Base-by-base conservation (phyloP, 2,888 invertebrate genomes). In the Ectropis crepuscularia region DNA sequence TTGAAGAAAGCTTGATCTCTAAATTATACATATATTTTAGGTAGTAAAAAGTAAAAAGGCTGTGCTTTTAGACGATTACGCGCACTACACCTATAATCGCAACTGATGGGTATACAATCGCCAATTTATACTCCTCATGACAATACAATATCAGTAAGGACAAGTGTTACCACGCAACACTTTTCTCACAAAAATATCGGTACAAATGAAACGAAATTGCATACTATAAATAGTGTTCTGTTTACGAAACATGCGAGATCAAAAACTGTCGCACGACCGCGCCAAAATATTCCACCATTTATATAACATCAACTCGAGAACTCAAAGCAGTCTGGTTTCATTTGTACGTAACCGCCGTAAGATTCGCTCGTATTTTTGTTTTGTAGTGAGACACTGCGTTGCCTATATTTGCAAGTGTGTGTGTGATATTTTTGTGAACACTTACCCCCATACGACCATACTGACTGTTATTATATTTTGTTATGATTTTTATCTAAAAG, bases 401-500 rank as follows among this genome's bases (percentile, higher is more conserved):
- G 50, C 12, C 39, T 39, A 38, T 10, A n/a, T 8, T 6, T 49
- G 16, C 47, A 36, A 28, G 36, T 36, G 36, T 49, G n/a, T 48
- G 51, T 39, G 46, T 41, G 9, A 28, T 28, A 28, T 28, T 28
- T n/a, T 28, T 49, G 47, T 53, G 0, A 37, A 11, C 16, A 2
- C n/a, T 46, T n/a, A 28, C n/a, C 41, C 4, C 5, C n/a, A 54
- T 9, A 47, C 12, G 54, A 38, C 55, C 60, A 37, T 60, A 55
- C 64, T 66, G 62, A 16, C 10, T 45, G 16, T 53, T 49, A 12
- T 47, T 60, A 45, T 57, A 46, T 16, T 70, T 61, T 72, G 68
- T 73, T 74, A 70, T 74, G 67, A 54, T 69, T 69, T 65, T 69
- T 65, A 72, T 72, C 63, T 67, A 37, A 57, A 65, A 69, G 72